Conservation (phyloP, 2,113 vertebrate species). For the Dascyllus trimaculatus region DNA sequence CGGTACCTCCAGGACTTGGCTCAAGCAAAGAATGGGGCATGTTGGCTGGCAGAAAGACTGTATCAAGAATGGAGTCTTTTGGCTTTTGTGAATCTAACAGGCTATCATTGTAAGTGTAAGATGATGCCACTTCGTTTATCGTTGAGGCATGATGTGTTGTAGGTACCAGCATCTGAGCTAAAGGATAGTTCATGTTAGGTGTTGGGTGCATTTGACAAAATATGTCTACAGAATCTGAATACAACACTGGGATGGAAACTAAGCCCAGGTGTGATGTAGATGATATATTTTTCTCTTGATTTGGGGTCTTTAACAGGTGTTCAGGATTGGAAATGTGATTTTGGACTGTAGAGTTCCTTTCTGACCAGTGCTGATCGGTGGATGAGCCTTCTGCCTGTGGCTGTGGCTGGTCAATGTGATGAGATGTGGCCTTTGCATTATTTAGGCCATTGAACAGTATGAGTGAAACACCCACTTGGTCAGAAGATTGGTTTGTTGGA, state of each 20-base stretch:
- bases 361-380: neutral
- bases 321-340: slow-evolving; percentile 9
- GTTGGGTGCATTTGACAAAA: slow-evolving; percentile 23
- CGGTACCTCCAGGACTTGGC: neutral
- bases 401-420: slow-evolving; percentile 22
- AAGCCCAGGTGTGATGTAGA: neutral
- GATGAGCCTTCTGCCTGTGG: neutral
- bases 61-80: neutral
- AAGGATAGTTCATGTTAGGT: slow-evolving; percentile 9
- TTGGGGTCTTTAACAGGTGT: neutral
- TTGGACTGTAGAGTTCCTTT: neutral
- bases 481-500: slow-evolving; percentile 12
- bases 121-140: neutral
- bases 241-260: neutral
- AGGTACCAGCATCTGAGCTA: slow-evolving; percentile 17
- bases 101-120: neutral
- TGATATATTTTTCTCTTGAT: neutral
- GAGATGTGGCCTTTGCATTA: slow-evolving; percentile 12
- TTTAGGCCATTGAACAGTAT: neutral
- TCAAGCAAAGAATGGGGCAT: neutral
- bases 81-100: neutral
- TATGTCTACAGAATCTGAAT: slow-evolving; percentile 21
- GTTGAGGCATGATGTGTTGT: neutral
- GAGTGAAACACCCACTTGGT: neutral
- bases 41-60: neutral